Conservation (phyloP, 2,113 vertebrate species). For the Prunella himalayana region DNA sequence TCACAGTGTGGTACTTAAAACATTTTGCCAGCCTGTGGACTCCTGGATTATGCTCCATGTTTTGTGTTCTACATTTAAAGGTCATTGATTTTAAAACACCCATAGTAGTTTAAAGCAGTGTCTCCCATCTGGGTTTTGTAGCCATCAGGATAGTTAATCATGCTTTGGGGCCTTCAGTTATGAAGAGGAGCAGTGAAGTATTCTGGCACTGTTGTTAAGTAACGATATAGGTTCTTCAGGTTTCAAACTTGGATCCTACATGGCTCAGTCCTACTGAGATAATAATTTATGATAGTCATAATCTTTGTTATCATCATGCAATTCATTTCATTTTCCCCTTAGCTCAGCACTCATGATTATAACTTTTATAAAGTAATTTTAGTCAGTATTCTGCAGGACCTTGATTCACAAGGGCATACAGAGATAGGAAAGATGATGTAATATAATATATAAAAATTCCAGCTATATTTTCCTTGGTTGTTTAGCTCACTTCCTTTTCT, state of each 20-base stretch:
- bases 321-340: not conserved
- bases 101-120: not conserved
- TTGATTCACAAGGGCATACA: not conserved
- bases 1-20: not conserved
- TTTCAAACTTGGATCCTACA: not conserved
- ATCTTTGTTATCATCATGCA: not conserved
- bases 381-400: not conserved
- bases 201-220: not conserved
- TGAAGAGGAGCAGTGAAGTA: not conserved
- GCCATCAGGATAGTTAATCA: not conserved
- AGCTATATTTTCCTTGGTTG: not conserved
- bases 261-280: not conserved
- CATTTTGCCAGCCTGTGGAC: not conserved
- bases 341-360: conserved; percentile 10
- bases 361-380: conserved; percentile 24
- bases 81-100: not conserved
- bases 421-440: not conserved
- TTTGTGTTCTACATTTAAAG: not conserved
- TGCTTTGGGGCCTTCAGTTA: not conserved
- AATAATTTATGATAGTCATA: not conserved
- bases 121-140: not conserved
- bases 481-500: not conserved
- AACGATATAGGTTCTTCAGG: not conserved
- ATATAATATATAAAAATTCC: not conserved
- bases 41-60: not conserved